Conservation (phyloP, 2,888 invertebrate species). For the Caenorhabditis parvicauda region DNA sequence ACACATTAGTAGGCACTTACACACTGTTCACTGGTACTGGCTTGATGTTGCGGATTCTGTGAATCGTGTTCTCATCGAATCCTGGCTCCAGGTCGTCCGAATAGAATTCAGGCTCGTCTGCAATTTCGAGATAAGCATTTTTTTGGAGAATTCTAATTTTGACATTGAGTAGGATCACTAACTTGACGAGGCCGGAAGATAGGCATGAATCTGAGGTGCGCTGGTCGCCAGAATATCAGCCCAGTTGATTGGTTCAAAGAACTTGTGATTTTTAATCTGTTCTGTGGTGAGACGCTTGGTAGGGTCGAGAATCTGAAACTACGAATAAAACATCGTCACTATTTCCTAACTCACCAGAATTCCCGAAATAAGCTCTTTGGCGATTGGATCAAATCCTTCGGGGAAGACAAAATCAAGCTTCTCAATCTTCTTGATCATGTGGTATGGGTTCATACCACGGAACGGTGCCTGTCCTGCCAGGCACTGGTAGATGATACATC, state of each 20-base stretch:
- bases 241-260: conserved; percentile 83
- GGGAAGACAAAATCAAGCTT: conserved; percentile 85
- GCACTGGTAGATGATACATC: conserved; percentile 75
- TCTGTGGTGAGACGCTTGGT: conserved; percentile 69
- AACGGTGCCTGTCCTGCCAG: conserved; percentile 88
- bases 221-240: conserved; percentile 69
- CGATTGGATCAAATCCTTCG: conserved; percentile 80
- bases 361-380: conserved; percentile 83
- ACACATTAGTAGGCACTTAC: not conserved
- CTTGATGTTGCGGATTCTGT: conserved; percentile 5
- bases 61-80: conserved; percentile 73
- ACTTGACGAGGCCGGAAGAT: conserved; percentile 72
- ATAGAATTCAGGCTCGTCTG: conserved; percentile 72
- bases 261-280: conserved; percentile 81
- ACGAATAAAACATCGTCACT: not conserved
- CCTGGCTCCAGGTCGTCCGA: conserved; percentile 76
- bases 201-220: conserved; percentile 68
- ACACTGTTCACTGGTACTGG: not conserved
- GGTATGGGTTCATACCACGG: conserved; percentile 83
- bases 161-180: too few relatives aligned
- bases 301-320: conserved; percentile 67
- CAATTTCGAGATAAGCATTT: not conserved
- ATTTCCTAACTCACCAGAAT: conserved; percentile 69
- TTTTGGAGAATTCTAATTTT: too few relatives aligned
- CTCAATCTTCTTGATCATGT: conserved; percentile 91